These are phyloP conservation scores for Panopea generosa DNA, from an alignment of 2,888 invertebrate species.

Conservation along the genomic window DNA sequence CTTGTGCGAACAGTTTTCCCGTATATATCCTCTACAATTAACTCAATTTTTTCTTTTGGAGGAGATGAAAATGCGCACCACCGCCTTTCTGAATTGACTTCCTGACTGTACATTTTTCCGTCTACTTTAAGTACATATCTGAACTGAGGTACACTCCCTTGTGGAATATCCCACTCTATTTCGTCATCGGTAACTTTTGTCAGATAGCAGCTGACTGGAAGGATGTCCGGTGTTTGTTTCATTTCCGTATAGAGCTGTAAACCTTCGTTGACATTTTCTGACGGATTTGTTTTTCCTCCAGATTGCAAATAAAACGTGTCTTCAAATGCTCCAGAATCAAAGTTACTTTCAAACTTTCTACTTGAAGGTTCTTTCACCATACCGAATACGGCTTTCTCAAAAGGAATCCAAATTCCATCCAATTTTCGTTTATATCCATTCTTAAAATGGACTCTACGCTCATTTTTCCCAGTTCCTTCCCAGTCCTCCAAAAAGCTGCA, in stretches of 20 bases:
- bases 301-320: slow-evolving; percentile 58
- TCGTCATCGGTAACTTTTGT: slow-evolving; percentile 35
- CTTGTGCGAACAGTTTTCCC: slow-evolving; percentile 41
- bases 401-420: slow-evolving; percentile 62
- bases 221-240: slow-evolving; percentile 37
- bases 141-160: slow-evolving; percentile 66
- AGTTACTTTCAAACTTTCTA: slow-evolving; percentile 57
- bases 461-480: slow-evolving; percentile 63
- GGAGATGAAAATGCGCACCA: slow-evolving; percentile 35
- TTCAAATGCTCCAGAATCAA: slow-evolving; percentile 46
- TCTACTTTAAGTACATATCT: slow-evolving; percentile 57
- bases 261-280: slow-evolving; percentile 42
- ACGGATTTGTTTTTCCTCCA: slow-evolving; percentile 68
- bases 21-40: slow-evolving; percentile 57
- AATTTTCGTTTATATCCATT: slow-evolving; percentile 63
- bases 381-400: slow-evolving; percentile 60
- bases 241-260: slow-evolving; percentile 26
- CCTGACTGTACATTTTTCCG: slow-evolving; percentile 39
- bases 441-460: slow-evolving; percentile 58
- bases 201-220: slow-evolving; percentile 57
- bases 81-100: slow-evolving; percentile 46
- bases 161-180: slow-evolving; percentile 60
- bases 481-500: slow-evolving; percentile 72
- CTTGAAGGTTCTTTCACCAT: slow-evolving; percentile 58
- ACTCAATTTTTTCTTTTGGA: slow-evolving; percentile 44